Evolutionary conservation across 2,797 vertebrate genomes (phyloP).

Genomic region (Muscicapa striata): DNA sequence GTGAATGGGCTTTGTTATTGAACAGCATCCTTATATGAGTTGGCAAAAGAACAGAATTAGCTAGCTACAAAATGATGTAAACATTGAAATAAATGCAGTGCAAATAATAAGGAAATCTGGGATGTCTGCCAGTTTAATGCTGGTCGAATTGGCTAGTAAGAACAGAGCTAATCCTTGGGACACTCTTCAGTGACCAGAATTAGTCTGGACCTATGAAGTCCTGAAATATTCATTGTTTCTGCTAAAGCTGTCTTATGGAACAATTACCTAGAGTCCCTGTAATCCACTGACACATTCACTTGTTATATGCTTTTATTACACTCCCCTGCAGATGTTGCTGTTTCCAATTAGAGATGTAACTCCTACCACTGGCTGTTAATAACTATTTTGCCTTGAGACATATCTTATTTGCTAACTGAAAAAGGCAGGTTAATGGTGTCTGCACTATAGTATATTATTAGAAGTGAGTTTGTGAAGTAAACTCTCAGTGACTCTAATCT

Average conservation of each 20-base stretch:
- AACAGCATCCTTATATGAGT: not conserved
- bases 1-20: conserved; percentile 36
- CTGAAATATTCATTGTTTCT: conserved; percentile 40
- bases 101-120: conserved; percentile 35
- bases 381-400: conserved; percentile 78
- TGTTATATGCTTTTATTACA: conserved; percentile 64
- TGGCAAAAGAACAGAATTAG: conserved; percentile 9
- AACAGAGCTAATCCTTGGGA: conserved; percentile 23
- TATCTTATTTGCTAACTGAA: conserved; percentile 79
- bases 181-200: conserved; percentile 8
- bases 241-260: conserved; percentile 3
- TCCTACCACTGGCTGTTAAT: conserved; percentile 76
- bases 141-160: not conserved
- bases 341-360: conserved; percentile 81
- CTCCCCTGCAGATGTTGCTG: conserved; percentile 76
- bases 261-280: conserved; percentile 36
- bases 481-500: conserved; percentile 85
- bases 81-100: conserved; percentile 21
- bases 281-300: conserved; percentile 59
- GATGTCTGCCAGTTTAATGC: conserved; percentile 22
- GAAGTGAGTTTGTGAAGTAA: conserved; percentile 83
- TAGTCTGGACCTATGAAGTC: not conserved
- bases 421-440: conserved; percentile 82
- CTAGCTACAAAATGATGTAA: conserved; percentile 15
- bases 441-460: conserved; percentile 78